Evolutionary conservation across 2,888 invertebrate genomes (phyloP).

Genomic region (Ceriagrion tenellum): DNA sequence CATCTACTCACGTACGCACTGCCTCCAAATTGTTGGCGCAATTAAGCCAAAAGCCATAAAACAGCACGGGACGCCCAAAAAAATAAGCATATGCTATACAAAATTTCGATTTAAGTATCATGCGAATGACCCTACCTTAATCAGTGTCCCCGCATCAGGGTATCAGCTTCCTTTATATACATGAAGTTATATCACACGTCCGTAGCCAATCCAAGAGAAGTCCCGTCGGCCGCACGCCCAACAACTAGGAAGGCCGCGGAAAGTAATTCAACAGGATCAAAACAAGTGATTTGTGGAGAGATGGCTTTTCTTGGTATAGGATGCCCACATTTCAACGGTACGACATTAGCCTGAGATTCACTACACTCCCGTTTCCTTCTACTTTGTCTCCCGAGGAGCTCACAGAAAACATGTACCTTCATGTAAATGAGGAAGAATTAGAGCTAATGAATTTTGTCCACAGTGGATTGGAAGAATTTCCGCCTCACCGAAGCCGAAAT

Average conservation of each 20-base stretch:
- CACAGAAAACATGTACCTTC: not conserved
- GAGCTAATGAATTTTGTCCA: not conserved
- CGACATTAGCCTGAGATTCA: not conserved
- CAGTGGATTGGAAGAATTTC: not conserved
- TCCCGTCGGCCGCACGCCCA: not conserved
- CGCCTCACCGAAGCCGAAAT: not conserved
- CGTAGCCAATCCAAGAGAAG: too few species aligned
- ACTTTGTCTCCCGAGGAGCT: not conserved
- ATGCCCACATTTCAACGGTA: not conserved
- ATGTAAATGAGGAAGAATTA: not conserved
- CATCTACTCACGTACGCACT: too few species aligned
- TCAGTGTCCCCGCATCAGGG: too few species aligned
- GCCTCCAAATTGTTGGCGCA: too few species aligned
- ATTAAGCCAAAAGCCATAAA: too few species aligned
- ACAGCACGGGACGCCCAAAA: too few species aligned
- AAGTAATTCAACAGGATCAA: too few species aligned
- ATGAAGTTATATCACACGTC: too few species aligned
- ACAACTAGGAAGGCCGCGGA: not conserved
- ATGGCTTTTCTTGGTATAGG: not conserved
- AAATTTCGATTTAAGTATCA: too few species aligned
- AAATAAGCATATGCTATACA: too few species aligned
- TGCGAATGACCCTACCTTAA: too few species aligned
- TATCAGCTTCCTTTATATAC: too few species aligned
- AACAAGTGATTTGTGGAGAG: not conserved
- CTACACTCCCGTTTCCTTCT: not conserved